A percentile compares a stretch with the other conserved stretches of the same genome.
phyloP scores from a whole-genome alignment of 2,888 invertebrate species.

The Cataglyphis altisquamis region DNA sequence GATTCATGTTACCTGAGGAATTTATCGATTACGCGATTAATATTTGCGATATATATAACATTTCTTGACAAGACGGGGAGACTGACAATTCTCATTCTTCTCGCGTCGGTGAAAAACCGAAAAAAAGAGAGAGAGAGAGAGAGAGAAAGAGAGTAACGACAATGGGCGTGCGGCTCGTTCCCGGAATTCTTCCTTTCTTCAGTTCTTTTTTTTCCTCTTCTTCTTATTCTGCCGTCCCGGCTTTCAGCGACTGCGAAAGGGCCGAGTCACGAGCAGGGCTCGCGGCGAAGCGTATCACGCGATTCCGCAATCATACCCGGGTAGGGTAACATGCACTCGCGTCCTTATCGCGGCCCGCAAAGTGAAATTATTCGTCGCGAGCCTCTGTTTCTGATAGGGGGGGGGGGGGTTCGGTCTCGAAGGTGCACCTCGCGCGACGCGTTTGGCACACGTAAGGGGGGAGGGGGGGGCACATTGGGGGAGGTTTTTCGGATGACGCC shows the following conservation, averaged over 20 bases:
- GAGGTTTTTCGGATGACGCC: constrained; percentile 6
- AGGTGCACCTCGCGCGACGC: constrained; percentile 46
- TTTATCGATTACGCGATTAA: constrained; percentile 26
- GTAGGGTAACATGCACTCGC: constrained; percentile 81
- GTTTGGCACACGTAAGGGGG: constrained; percentile 42
- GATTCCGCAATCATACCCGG: constrained; percentile 82
- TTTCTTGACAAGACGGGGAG: neutral
- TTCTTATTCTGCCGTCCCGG: constrained; percentile 41
- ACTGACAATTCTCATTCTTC: neutral
- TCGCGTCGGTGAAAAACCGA: neutral
- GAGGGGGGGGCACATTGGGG: neutral
- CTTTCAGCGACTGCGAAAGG: constrained; percentile 73
- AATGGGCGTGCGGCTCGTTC: constrained; percentile 48
- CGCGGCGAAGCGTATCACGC: constrained; percentile 75
- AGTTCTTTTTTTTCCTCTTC: constrained; percentile 44
- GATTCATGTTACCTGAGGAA: constrained; percentile 22
- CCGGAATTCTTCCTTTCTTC: constrained; percentile 71
- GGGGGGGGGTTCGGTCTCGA: constrained; percentile 12
- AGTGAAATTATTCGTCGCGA: constrained; percentile 85
- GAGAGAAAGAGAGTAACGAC: neutral
- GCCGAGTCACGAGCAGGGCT: constrained; percentile 55
- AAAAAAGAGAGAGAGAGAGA: no score
- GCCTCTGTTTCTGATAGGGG: constrained; percentile 76
- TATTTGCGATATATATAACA: neutral
- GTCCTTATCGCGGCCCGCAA: constrained; percentile 81